phyloP scores from a whole-genome alignment of 2,888 invertebrate species.

The Latheticus oryzae region DNA sequence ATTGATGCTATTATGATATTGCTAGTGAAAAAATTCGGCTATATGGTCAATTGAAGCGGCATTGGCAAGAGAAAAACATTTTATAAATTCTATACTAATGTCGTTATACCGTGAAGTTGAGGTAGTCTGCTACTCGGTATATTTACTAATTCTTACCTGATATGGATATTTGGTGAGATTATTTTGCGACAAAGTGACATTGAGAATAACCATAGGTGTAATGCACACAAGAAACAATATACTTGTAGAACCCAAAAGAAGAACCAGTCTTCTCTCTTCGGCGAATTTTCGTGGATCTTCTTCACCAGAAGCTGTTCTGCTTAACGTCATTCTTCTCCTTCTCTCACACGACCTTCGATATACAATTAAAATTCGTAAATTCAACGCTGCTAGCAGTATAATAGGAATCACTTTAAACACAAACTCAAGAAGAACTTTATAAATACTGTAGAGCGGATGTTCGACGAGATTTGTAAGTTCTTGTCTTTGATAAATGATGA shows the following conservation, averaged over 20 bases:
- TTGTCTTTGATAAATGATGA: slow-evolving; percentile 69
- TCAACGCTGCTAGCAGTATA: slow-evolving; percentile 73
- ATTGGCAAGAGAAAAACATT: no score
- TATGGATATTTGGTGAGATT: slow-evolving; percentile 73
- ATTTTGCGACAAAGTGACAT: slow-evolving; percentile 74
- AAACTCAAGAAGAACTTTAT: slow-evolving; percentile 73
- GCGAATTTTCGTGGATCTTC: slow-evolving; percentile 76
- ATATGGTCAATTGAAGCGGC: no score
- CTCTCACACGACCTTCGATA: slow-evolving; percentile 75
- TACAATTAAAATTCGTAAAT: slow-evolving; percentile 74
- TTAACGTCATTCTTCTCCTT: slow-evolving; percentile 74
- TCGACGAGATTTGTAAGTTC: slow-evolving; percentile 59
- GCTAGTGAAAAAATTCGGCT: no score
- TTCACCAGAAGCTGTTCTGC: slow-evolving; percentile 70
- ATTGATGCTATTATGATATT: no score
- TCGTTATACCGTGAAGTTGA: no score
- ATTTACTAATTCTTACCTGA: slow-evolving; percentile 68
- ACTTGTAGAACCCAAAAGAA: slow-evolving; percentile 75
- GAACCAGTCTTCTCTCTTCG: slow-evolving; percentile 74
- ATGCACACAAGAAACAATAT: slow-evolving; percentile 77
- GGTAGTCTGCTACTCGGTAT: no score
- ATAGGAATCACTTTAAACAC: slow-evolving; percentile 78
- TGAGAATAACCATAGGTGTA: slow-evolving; percentile 78
- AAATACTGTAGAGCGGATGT: slow-evolving; percentile 65
- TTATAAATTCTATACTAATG: no score